Percentiles rank a stretch among this genome's conserved stretches.
Conservation (phyloP, 1,140 invertebrate species). For the Eulimnadia texana region DNA sequence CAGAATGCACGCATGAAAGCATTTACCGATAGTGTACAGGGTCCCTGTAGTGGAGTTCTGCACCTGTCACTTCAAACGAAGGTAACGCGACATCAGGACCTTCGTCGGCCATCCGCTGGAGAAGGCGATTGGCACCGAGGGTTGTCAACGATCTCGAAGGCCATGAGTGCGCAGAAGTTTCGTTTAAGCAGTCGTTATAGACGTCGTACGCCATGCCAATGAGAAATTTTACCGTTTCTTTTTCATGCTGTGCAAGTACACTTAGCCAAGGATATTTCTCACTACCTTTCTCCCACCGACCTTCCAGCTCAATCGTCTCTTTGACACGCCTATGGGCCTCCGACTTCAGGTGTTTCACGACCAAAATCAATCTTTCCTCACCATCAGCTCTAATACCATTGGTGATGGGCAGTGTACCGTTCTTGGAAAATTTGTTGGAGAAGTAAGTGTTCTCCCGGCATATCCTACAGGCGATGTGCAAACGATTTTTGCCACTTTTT, state of each 20-base stretch:
- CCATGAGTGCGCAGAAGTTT: not conserved
- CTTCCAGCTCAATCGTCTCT: not conserved
- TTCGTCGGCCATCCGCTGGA: not conserved
- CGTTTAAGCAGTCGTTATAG: not conserved
- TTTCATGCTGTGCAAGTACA: not conserved
- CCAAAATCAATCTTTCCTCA: not conserved
- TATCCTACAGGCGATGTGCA: not conserved
- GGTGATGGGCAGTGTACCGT: not conserved
- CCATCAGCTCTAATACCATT: not conserved
- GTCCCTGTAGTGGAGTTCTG: not conserved
- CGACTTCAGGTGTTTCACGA: not conserved
- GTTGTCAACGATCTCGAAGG: not conserved
- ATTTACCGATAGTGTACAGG: not conserved
- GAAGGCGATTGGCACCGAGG: not conserved
- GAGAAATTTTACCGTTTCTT: not conserved
- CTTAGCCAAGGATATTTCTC: not conserved
- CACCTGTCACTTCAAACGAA: not conserved
- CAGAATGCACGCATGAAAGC: no score
- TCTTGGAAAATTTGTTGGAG: not conserved
- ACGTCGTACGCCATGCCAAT: not conserved
- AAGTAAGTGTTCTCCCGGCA: not conserved
- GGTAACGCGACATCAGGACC: not conserved
- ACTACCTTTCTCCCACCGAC: not conserved
- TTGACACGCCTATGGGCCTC: no score
- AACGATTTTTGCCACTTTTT: not conserved